Base-by-base conservation (phyloP, 2,888 invertebrate species). In the Zygothrica quintamaculata region DNA sequence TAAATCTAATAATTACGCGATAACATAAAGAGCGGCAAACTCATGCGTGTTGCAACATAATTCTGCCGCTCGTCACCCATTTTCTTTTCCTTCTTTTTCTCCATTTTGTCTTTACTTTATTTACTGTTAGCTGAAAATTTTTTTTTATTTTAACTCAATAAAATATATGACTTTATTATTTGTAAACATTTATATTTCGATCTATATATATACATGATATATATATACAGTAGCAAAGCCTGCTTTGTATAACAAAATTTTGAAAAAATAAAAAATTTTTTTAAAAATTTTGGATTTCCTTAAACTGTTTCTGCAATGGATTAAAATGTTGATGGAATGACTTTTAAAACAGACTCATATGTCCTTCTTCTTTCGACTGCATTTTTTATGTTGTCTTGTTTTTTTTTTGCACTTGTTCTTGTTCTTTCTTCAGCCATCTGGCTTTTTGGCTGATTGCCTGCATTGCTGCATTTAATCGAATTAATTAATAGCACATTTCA, bases 401-500 rank as follows among this genome's bases (percentile, higher is more conserved):
- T n/a, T 1, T 16, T 2, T 16, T 1, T 26, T 13, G 42, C 12
- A 2, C 26, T 8, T n/a, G 3, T 26, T 16, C 25, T n/a, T n/a
- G 42, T 22, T 13, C 7, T 34, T 46, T 52, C 44, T 40, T 47
- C 48, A 18, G 15, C 18, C 18, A 22, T 36, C 33, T 56, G 58
- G 25, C 55, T 50, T 77, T 69, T 81, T 85, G 68, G 53, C 82
- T 81, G 81, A 81, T 81, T 81, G 88, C 67, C 81, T 78, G 75
- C 58, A 71, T 64, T 76, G 77, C 79, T 46, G 65, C 69, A 68
- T 84, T 87, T 85, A 81, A 81, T 81, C 86, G 86, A 81, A 87
- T 81, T 81, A 81, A 81, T 87, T 87, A 81, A 87, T 82, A 84
- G 84, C 73, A 68, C 84, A 81, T 82, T 85, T 87, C 84, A 75